Conservation (phyloP, 1,140 invertebrate genomes). For the Manduca sexta region DNA sequence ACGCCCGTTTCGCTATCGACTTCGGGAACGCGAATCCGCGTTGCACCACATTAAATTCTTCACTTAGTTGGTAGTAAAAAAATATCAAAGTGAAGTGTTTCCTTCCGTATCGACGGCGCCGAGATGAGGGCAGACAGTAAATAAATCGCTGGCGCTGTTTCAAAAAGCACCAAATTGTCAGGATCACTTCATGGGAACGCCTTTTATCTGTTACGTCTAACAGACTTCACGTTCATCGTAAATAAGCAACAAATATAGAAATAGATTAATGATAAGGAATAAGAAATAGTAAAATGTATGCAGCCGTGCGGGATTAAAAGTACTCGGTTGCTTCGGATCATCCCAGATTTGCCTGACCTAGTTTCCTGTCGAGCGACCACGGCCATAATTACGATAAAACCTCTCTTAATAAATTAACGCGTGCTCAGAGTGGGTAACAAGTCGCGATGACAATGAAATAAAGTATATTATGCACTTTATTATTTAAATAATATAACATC, state of each 20-base stretch:
- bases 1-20: conserved; percentile 43
- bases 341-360: conserved; percentile 19
- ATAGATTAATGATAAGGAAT: conserved; percentile 41
- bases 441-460: conserved; percentile 19
- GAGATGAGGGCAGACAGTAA: conserved; percentile 37
- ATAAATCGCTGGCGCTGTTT: conserved; percentile 64
- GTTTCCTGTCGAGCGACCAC: conserved; percentile 8
- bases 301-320: conserved; percentile 28
- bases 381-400: conserved; percentile 35
- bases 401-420: conserved; percentile 17
- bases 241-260: conserved; percentile 40
- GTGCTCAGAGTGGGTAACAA: conserved; percentile 3
- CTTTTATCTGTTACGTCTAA: conserved; percentile 69
- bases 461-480: background rate
- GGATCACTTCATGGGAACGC: conserved; percentile 51
- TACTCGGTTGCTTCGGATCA: conserved; percentile 15
- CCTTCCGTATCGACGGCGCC: conserved; percentile 37
- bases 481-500: no score
- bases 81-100: conserved; percentile 43
- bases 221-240: conserved; percentile 39
- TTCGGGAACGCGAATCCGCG: conserved; percentile 26
- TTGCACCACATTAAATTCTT: conserved; percentile 55
- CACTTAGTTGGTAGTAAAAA: conserved; percentile 36
- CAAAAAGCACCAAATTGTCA: conserved; percentile 59
- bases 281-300: conserved; percentile 17